Base-by-base conservation (phyloP, 1,140 invertebrate genomes). In the Periplaneta americana region DNA sequence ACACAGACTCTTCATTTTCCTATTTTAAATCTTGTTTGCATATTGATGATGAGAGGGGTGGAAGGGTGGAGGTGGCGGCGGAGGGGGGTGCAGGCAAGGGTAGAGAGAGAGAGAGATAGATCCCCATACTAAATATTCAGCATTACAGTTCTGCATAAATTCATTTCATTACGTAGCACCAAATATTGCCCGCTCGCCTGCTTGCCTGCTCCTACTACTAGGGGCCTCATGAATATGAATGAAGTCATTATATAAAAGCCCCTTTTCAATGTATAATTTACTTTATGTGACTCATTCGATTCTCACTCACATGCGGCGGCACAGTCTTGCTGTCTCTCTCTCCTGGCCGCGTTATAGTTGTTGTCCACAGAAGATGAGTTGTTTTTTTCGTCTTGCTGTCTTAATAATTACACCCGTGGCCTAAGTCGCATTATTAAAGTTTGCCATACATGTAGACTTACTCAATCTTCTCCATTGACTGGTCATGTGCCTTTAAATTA, bases 1-100 rank as follows among this genome's bases (percentile, higher is more conserved):
- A 34, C 80, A 75, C 80, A 80, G 34, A 80, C 80, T 80, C 80
- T 80, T 80, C 80, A 80, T 80, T 80, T 80, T 80, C 80, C 80
- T 80, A 80, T 80, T 80, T 80, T 80, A 80, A 80, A 80, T 80
- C 80, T 80, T 80, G 80, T 80, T 80, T 80, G 80, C 80, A 80
- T 80, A 80, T 80, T 80, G 80, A 80, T 80, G 79, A 75, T 75
- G 80, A 36, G 76, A 28, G 18, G 76, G 34, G 76, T n/a, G 74
- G 74, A n/a, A 77, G 34, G 28, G 34, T 31, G 31, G 22, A 35
- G 76, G 76, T n/a, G 76, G 76, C 28, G 75, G 75, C 8, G 75
- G 34, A 18, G 17, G 34, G 17, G 34, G 76, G 33, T 34, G 35
- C 15, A 9, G 76, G 35, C 17, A 34, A 37, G 79, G 48, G 34